Evolutionary conservation across 2,888 invertebrate genomes (phyloP), one percentile per base, ranked within the genome.

Genomic region (Amphimallon solstitiale): DNA sequence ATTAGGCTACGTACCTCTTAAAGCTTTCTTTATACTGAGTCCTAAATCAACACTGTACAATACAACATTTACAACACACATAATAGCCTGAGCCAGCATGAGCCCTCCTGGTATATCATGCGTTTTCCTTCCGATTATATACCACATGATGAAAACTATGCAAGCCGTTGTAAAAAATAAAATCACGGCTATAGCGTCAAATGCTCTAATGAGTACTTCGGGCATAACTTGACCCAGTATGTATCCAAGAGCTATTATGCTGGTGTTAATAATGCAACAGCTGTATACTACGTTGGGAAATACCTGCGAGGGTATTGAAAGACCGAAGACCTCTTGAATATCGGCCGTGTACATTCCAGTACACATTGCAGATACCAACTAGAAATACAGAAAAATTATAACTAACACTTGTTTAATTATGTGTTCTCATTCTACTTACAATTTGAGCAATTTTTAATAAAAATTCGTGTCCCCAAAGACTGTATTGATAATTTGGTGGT

Each of bases 201-300:
- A 80, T 17, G 77, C 76, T 43, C 79, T 71, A 48, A 76, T 73
- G 43, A 79, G 63, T n/a, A 78, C 69, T 40, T 78, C 77, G 0
- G 77, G 78, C 77, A 79, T 79, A 10, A 73, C 71, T 56, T 78
- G 75, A 1, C 77, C 77, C 14, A 78, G 66, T 10, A 77, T 63
- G 61, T 76, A 77, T 69, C 79, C 76, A 37, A 79, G 59, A 7
- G 77, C 71, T 3, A 79, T 75, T n/a, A 79, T 75, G 34, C 76
- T 70, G 0, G 76, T 77, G 23, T 78, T 78, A 54, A 80, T 77
- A 34, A 79, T 74, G 64, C 73, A 77, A 61, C 75, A 67, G 35
- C 76, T 73, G 68, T 74, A 77, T 4, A 77, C 78, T 1, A 79
- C 74, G 62, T 77, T 77, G 1, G 79, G 80, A 54, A 77, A 76